These are phyloP conservation scores for Heliocidaris tuberculata DNA, from an alignment of 35 echinoderm and acorn worm species.

Conservation along the genomic window DNA sequence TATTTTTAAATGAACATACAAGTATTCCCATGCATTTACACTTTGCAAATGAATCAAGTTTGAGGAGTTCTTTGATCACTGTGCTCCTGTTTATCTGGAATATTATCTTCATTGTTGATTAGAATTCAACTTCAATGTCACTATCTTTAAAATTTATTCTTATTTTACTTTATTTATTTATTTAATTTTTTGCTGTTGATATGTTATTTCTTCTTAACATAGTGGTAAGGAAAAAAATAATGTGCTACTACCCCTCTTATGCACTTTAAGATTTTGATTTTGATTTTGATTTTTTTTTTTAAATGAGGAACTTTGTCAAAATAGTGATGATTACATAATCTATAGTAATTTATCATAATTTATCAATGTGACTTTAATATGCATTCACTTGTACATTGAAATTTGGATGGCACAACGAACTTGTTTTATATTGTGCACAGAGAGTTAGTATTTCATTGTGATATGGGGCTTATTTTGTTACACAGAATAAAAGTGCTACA, in stretches of 20 bases:
- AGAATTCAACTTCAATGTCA: too few species aligned
- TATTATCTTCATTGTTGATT: too few species aligned
- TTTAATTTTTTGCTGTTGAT: neutral
- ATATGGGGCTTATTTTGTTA: conserved; percentile 31
- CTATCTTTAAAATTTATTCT: neutral
- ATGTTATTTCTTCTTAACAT: neutral
- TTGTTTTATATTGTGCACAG: conserved; percentile 26
- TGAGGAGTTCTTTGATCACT: neutral
- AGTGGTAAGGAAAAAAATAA: neutral
- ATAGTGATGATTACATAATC: neutral
- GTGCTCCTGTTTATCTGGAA: too few species aligned
- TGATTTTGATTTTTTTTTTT: neutral
- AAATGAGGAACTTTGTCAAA: neutral
- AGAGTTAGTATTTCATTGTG: neutral
- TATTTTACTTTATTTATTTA: neutral
- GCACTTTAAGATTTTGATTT: neutral
- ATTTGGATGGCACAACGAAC: neutral
- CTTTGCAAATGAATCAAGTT: neutral
- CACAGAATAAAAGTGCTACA: conserved; percentile 40
- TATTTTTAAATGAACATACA: neutral
- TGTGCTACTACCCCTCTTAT: too few species aligned
- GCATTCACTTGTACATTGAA: neutral
- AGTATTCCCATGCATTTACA: neutral
- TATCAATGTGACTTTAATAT: neutral
- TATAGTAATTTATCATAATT: neutral